Evolutionary conservation across 2,113 vertebrate genomes (phyloP).

Genomic region (Arenaria interpres): DNA sequence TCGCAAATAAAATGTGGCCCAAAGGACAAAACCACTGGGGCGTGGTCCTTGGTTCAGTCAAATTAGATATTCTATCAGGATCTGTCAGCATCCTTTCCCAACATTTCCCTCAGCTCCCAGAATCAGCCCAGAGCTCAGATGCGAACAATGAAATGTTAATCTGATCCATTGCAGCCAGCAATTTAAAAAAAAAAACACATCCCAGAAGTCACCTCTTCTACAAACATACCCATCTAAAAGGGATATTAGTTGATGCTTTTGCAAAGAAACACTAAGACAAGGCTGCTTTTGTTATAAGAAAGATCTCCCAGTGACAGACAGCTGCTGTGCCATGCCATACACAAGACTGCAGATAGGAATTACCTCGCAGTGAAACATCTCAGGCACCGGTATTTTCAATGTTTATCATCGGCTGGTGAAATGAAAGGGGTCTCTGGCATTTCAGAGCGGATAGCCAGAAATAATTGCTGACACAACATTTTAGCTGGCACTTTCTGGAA

Average conservation of each 20-base stretch:
- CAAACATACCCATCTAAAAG: conserved; percentile 48
- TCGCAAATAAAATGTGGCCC: not conserved
- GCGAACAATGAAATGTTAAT: conserved; percentile 55
- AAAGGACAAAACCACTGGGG: not conserved
- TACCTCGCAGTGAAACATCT: not conserved
- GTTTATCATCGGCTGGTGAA: conserved; percentile 36
- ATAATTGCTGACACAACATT: conserved; percentile 51
- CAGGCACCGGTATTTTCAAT: not conserved
- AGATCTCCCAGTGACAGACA: conserved; percentile 53
- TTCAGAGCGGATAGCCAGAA: not conserved
- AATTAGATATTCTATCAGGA: not conserved
- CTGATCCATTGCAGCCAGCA: conserved; percentile 10
- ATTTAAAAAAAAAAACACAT: not conserved
- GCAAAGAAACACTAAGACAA: conserved; percentile 35
- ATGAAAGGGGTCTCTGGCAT: conserved; percentile 40
- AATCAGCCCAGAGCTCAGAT: not conserved
- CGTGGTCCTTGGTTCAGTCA: not conserved
- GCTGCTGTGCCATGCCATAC: not conserved
- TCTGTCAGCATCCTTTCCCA: conserved; percentile 6
- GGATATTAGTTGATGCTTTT: conserved; percentile 21
- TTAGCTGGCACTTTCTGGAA: conserved; percentile 53
- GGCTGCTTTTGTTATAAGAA: conserved; percentile 33
- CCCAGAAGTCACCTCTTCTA: conserved; percentile 59
- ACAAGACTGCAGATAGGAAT: conserved; percentile 17
- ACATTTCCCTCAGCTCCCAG: not conserved